Conservation (phyloP, 1,140 invertebrate species). For the Papilio aristodemus region DNA sequence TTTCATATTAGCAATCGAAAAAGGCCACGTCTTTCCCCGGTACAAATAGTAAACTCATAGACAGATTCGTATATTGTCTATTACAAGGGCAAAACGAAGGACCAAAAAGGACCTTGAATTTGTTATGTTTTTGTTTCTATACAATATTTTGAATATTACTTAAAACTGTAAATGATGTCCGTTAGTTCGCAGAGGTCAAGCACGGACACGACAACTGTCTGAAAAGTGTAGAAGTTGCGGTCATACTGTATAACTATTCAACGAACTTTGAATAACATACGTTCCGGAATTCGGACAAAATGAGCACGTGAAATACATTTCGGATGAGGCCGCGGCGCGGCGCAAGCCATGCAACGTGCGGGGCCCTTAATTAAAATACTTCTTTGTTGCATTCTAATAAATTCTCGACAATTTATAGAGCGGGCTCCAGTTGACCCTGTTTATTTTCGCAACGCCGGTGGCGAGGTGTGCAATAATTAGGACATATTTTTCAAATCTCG, state of each 20-base stretch:
- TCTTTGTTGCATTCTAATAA: slow-evolving; percentile 21
- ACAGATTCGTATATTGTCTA: too few species aligned
- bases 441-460: slow-evolving; percentile 9
- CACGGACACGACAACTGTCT: too few species aligned
- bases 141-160: too few species aligned
- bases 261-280: too few species aligned
- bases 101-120: too few species aligned
- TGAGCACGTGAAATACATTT: slow-evolving; percentile 3
- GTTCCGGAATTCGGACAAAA: slow-evolving; percentile 9
- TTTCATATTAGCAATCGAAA: not conserved
- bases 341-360: not conserved
- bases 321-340: not conserved
- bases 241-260: not conserved
- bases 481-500: slow-evolving; percentile 21
- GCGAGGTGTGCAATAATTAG: slow-evolving; percentile 14
- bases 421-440: slow-evolving; percentile 1
- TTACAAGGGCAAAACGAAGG: too few species aligned
- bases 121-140: too few species aligned
- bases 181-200: too few species aligned
- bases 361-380: slow-evolving; percentile 16
- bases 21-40: not conserved
- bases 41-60: too few species aligned
- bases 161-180: too few species aligned
- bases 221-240: too few species aligned
- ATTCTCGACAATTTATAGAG: slow-evolving; percentile 17